Evolutionary conservation across 1,140 invertebrate genomes (phyloP).

Genomic region (Pseudomyrmex concolor): DNA sequence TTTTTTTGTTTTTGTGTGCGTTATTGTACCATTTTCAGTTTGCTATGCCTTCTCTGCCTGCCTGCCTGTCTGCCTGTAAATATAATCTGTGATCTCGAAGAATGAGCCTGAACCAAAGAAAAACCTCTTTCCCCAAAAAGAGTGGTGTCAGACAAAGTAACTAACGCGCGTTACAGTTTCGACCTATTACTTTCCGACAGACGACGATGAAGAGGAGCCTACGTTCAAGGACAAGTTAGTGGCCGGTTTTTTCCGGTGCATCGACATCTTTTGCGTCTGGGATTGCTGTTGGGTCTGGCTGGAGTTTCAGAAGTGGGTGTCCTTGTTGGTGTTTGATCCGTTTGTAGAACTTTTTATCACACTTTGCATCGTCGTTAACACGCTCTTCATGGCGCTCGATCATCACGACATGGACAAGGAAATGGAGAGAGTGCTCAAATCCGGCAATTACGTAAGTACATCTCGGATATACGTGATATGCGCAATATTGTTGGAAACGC

Average conservation of each 20-base stretch:
- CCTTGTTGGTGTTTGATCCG: slow-evolving; percentile 97
- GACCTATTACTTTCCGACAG: slow-evolving; percentile 97
- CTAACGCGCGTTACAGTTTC: slow-evolving; percentile 92
- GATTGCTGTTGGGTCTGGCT: slow-evolving; percentile 97
- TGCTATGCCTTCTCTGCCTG: slow-evolving; percentile 31
- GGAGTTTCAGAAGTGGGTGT: slow-evolving; percentile 95
- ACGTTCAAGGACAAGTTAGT: slow-evolving; percentile 94
- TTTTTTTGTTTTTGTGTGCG: no score
- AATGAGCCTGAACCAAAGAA: slow-evolving; percentile 73
- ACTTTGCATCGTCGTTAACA: slow-evolving; percentile 98
- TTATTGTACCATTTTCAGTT: slow-evolving; percentile 6
- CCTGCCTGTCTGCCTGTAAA: slow-evolving; percentile 61
- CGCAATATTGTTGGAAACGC: neutral
- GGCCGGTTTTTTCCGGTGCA: slow-evolving; percentile 90
- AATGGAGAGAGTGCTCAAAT: slow-evolving; percentile 93
- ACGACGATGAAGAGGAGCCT: slow-evolving; percentile 95
- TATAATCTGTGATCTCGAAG: slow-evolving; percentile 69
- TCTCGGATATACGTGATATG: neutral
- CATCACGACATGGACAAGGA: slow-evolving; percentile 97
- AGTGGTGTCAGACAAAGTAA: slow-evolving; percentile 88
- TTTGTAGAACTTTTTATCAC: slow-evolving; percentile 99
- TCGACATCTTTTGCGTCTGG: slow-evolving; percentile 98
- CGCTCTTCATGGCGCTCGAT: slow-evolving; percentile 98
- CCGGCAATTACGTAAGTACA: slow-evolving; percentile 96
- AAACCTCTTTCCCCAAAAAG: slow-evolving; percentile 87